Evolutionary conservation across 2,797 vertebrate genomes (phyloP).

Genomic region (Florisuga fusca): DNA sequence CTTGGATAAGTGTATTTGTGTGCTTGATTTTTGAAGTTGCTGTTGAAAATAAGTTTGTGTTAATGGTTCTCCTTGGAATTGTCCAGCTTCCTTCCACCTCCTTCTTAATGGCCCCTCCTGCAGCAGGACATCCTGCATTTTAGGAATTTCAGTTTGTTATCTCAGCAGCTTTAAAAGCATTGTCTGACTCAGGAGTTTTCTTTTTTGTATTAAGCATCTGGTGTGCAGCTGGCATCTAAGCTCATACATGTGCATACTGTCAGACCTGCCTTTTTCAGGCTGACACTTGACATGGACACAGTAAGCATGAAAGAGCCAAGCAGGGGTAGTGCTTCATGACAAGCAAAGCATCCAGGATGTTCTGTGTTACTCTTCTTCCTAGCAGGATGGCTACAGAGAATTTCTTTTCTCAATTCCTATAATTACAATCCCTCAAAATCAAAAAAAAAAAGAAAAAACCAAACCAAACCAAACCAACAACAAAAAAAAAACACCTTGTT

Average conservation of each 20-base stretch:
- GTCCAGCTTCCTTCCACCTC: conserved; percentile 58
- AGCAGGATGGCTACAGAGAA: not conserved
- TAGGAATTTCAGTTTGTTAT: conserved; percentile 68
- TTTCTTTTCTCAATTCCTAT: not conserved
- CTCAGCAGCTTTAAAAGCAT: conserved; percentile 45
- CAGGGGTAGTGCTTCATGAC: not conserved
- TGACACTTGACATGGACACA: not conserved
- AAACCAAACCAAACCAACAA: no score
- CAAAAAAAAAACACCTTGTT: not conserved
- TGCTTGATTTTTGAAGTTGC: not conserved
- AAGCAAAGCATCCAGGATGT: not conserved
- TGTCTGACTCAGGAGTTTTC: conserved; percentile 56
- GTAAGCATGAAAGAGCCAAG: not conserved
- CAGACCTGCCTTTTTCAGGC: not conserved
- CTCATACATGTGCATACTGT: not conserved
- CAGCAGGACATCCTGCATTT: conserved; percentile 65
- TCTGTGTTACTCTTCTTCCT: not conserved
- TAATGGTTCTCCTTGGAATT: conserved; percentile 26
- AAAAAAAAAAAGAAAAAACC: no score
- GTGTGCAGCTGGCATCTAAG: conserved; percentile 32
- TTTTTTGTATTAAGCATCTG: conserved; percentile 28
- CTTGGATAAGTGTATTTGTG: not conserved
- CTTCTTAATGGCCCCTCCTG: not conserved
- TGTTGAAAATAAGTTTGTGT: conserved; percentile 7
- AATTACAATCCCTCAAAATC: not conserved